Conservation (phyloP, 2,113 vertebrate species). For the Passer montanus region DNA sequence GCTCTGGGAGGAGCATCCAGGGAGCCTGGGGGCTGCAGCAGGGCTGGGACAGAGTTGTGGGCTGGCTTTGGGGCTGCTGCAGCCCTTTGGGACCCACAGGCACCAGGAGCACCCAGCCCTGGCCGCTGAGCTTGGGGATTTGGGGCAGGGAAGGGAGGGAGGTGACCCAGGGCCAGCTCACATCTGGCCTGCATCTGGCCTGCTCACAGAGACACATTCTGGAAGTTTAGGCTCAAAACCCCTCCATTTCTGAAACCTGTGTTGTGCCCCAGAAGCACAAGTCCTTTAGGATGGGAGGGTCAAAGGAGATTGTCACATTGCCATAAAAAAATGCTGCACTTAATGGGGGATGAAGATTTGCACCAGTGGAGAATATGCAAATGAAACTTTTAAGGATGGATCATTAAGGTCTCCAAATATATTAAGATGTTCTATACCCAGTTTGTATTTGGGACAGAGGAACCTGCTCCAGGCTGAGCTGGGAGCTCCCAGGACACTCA, state of each 20-base stretch:
- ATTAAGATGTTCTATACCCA: neutral
- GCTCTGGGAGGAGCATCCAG: neutral
- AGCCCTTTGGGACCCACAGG: neutral
- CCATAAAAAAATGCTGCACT: neutral
- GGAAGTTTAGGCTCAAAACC: neutral
- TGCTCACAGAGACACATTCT: neutral
- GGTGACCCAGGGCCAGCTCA: neutral
- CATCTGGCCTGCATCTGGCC: constrained; percentile 10
- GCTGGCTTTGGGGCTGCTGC: neutral
- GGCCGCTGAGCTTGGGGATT: accelerated
- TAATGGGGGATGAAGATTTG: neutral
- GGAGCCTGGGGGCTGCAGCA: neutral
- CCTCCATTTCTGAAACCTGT: neutral
- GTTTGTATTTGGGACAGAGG: neutral
- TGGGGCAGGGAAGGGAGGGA: neutral
- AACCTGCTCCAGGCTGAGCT: neutral
- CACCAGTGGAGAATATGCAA: neutral
- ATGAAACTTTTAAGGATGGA: neutral
- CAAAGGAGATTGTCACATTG: neutral
- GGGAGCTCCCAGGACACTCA: neutral
- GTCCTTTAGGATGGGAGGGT: neutral
- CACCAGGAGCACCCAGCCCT: neutral
- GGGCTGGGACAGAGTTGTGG: neutral
- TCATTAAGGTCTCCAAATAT: neutral
- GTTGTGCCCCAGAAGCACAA: neutral